A percentile compares a stretch with the other conserved stretches of the same genome.
Conservation (phyloP, 2,797 vertebrate genomes). For the Spea hammondii region DNA sequence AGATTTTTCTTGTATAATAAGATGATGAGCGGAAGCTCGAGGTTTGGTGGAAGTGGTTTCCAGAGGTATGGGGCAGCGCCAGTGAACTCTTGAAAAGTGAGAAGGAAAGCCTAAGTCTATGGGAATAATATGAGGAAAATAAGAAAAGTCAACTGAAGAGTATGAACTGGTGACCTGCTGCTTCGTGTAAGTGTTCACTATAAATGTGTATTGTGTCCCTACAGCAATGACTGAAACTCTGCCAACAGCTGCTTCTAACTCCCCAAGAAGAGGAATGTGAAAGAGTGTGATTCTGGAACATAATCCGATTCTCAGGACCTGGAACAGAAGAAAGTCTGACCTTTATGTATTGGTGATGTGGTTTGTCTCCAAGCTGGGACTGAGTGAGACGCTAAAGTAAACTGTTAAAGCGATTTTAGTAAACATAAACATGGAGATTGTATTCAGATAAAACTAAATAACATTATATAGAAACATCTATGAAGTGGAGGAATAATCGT, state of each 20-base stretch:
- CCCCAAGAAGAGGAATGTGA: neutral
- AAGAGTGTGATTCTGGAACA: neutral
- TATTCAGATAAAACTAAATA: too few relatives aligned
- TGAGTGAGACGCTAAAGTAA: conserved; percentile 3
- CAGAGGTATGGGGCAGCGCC: too few relatives aligned
- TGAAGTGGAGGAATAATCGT: too few relatives aligned
- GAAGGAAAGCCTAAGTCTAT: too few relatives aligned
- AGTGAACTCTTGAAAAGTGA: too few relatives aligned
- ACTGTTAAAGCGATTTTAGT: neutral
- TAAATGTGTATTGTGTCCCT: neutral
- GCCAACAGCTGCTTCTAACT: conserved; percentile 28
- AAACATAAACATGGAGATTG: too few relatives aligned
- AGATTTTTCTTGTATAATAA: too few relatives aligned
- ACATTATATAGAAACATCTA: too few relatives aligned
- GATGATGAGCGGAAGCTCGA: too few relatives aligned
- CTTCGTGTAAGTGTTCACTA: neutral
- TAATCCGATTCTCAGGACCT: conserved; percentile 24
- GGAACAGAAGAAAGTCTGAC: neutral
- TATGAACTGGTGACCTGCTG: neutral
- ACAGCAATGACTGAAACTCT: neutral
- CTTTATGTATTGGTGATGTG: neutral
- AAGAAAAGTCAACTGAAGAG: too few relatives aligned
- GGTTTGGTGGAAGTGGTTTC: too few relatives aligned
- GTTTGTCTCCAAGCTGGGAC: conserved; percentile 3
- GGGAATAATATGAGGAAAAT: too few relatives aligned